Evolutionary conservation across 2,113 vertebrate genomes (phyloP).

Genomic region (Hyla sarda): DNA sequence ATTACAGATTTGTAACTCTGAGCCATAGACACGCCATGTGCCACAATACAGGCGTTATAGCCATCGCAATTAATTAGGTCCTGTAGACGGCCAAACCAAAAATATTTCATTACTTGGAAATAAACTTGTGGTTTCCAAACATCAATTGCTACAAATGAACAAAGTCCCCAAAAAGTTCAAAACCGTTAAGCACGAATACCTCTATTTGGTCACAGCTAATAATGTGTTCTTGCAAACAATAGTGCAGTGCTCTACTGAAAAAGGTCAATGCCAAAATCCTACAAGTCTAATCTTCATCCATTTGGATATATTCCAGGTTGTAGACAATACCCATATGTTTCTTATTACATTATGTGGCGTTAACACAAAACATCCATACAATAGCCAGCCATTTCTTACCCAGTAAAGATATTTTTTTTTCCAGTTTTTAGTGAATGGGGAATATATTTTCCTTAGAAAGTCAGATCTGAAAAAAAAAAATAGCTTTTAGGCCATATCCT

Average conservation of each 20-base stretch:
- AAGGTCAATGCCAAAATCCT: not conserved
- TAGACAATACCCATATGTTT: not conserved
- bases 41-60: not conserved
- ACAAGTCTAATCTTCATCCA: not conserved
- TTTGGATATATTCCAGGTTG: not conserved
- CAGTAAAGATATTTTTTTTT: no score
- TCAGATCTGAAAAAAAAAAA: not conserved
- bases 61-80: not conserved
- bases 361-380: not conserved
- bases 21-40: not conserved
- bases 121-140: not conserved
- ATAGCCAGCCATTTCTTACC: no score
- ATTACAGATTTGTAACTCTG: not conserved
- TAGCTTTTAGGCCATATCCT: no score
- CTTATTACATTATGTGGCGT: not conserved
- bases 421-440: no score
- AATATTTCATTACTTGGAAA: not conserved
- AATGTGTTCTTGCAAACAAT: not conserved
- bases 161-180: not conserved
- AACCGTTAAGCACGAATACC: not conserved
- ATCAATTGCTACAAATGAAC: not conserved
- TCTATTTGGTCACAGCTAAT: not conserved
- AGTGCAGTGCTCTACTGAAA: not conserved
- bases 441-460: not conserved
- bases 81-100: not conserved